Evolutionary conservation across 1,140 invertebrate genomes (phyloP), one percentile per base, ranked within the genome.

Genomic region (Ganaspis sp.): DNA sequence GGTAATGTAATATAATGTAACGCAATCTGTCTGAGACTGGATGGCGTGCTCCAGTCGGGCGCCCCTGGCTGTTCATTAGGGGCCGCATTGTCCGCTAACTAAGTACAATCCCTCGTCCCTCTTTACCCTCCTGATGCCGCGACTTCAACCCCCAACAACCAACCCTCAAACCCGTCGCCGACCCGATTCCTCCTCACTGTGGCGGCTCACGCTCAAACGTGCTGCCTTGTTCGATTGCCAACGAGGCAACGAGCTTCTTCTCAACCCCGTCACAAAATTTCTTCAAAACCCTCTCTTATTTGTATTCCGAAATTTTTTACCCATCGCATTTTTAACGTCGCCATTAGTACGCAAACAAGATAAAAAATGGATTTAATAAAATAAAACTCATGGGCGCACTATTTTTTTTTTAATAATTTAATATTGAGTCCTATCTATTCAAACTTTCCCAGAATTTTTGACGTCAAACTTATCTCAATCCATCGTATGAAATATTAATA

Each of bases 31-130:
- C 86, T 86, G 85, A 82, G 86, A 85, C 84, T 85, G 58, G 86
- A 86, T 83, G 87, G 83, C 84, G 84, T 84, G 85, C 85, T 88
- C 79, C 84, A 84, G 84, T 77, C 86, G 83, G 87, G 86, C 87
- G 88, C 89, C 90, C 87, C 88, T 88, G 88, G 89, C 89, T 91
- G 89, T 91, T 91, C 90, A 90, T 91, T 91, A 91, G 90, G 87
- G 89, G 87, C 86, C 85, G 87, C 89, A 91, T 91, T 91, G 90
- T 91, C 90, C 90, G 90, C 85, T 91, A 91, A 91, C 90, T 90
- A 91, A 91, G 90, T 91, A 89, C 89, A 87, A 84, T 84, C 78
- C 81, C 83, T 78, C 83, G 83, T 80, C 83, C 79, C 80, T 85
- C 79, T 81, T 77, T 81, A 81, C 81, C 80, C 80, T 82, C 83